phyloP scores from a whole-genome alignment of 2,113 vertebrate genomes.

The Herpetotheres cachinnans region DNA sequence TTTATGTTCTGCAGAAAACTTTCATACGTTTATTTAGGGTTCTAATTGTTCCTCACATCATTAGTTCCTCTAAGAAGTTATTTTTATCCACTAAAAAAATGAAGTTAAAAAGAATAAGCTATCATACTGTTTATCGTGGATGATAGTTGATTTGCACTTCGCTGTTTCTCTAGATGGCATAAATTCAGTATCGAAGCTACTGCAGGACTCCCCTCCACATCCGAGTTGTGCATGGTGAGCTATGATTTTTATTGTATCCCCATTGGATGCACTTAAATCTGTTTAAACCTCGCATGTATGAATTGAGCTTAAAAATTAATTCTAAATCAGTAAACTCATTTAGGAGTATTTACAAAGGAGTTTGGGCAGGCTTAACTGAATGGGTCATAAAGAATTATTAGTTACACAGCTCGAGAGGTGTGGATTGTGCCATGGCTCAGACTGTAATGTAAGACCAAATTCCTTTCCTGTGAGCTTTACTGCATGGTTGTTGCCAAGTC shows the following conservation, averaged over 20 bases:
- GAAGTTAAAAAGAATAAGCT: not conserved
- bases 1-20: not conserved
- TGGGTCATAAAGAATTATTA: not conserved
- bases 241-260: not conserved
- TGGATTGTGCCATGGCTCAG: not conserved
- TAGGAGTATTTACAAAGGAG: not conserved
- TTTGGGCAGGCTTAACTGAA: not conserved
- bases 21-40: not conserved
- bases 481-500: not conserved
- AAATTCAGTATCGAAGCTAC: not conserved
- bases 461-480: not conserved
- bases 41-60: rapidly evolving
- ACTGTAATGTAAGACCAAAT: not conserved
- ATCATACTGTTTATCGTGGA: not conserved
- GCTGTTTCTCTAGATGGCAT: not conserved
- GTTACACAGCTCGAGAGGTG: not conserved
- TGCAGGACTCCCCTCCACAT: not conserved
- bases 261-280: not conserved
- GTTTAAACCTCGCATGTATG: not conserved
- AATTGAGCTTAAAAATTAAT: not conserved
- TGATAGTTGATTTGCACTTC: not conserved
- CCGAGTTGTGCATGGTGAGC: not conserved
- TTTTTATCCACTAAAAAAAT: not conserved
- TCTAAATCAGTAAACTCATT: not conserved
- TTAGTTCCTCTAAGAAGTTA: not conserved